Percentiles rank a stretch among this genome's conserved stretches.
These are phyloP conservation scores for Podarcis muralis DNA, from an alignment of 2,113 vertebrate species.

Conservation along the genomic window DNA sequence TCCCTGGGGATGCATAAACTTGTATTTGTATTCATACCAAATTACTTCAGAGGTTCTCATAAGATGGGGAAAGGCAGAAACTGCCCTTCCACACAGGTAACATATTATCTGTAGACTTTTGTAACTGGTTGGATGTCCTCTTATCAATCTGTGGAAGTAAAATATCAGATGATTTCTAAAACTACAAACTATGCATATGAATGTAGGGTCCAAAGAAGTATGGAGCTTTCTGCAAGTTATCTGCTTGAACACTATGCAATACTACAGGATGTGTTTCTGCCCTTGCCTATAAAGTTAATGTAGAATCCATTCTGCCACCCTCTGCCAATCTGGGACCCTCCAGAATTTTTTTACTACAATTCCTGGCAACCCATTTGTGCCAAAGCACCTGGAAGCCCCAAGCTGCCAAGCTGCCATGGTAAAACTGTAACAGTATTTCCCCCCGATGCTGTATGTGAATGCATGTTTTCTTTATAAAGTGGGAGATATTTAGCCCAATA, in stretches of 20 bases:
- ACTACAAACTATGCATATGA: background rate
- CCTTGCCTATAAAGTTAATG: background rate
- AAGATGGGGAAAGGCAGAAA: background rate
- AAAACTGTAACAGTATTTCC: background rate
- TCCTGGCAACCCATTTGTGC: too few relatives aligned
- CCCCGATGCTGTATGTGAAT: background rate
- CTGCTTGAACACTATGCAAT: background rate
- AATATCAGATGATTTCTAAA: background rate
- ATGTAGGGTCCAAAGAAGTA: too few relatives aligned
- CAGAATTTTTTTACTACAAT: background rate
- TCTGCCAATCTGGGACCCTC: too few relatives aligned
- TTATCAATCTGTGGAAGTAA: background rate
- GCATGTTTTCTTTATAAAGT: background rate
- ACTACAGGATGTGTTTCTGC: background rate
- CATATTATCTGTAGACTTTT: background rate
- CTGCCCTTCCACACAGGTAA: too few relatives aligned
- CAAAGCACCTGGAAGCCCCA: too few relatives aligned
- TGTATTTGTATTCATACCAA: background rate
- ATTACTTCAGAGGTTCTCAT: background rate
- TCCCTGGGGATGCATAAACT: background rate
- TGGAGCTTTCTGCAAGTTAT: too few relatives aligned
- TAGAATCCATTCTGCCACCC: background rate
- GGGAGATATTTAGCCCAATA: background rate
- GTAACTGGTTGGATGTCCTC: background rate
- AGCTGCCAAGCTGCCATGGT: too few relatives aligned